These are phyloP conservation scores for Calephelis nemesis DNA, from an alignment of 1,140 invertebrate species.

Conservation along the genomic window DNA sequence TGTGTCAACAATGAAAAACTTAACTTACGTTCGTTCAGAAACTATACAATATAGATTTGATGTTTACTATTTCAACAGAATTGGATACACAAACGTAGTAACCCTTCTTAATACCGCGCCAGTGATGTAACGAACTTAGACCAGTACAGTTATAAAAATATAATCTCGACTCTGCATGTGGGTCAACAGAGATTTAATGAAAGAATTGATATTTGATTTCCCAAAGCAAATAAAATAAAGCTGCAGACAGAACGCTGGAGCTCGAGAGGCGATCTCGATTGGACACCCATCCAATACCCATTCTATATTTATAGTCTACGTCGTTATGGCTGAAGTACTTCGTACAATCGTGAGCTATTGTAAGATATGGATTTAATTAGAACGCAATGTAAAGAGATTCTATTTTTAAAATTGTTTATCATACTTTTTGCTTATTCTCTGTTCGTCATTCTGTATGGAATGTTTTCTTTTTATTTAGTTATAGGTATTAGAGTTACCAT, in stretches of 20 bases:
- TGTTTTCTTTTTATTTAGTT: background rate
- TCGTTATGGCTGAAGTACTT: slow-evolving; percentile 4
- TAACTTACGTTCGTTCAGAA: too few relatives aligned
- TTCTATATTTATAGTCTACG: slow-evolving; percentile 11
- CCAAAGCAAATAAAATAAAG: slow-evolving; percentile 13
- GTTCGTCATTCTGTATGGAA: background rate
- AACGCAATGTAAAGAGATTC: background rate
- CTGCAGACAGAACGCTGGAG: slow-evolving; percentile 11
- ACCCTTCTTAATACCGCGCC: too few relatives aligned
- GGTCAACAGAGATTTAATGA: slow-evolving; percentile 10
- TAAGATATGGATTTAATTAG: slow-evolving; percentile 2
- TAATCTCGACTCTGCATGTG: background rate
- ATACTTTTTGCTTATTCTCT: too few relatives aligned
- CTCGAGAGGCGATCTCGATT: slow-evolving; percentile 10
- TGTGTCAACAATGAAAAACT: too few relatives aligned
- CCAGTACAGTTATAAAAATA: background rate
- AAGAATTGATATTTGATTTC: slow-evolving; percentile 16
- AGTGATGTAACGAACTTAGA: too few relatives aligned
- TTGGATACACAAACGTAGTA: too few relatives aligned
- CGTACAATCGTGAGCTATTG: slow-evolving; percentile 15
- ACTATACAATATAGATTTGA: too few relatives aligned
- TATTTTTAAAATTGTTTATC: background rate
- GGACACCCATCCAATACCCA: slow-evolving; percentile 15
- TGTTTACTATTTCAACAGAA: too few relatives aligned
- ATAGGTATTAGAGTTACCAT: too few relatives aligned